Percentiles rank a stretch among this genome's conserved stretches.
Conservation (phyloP, 2,888 invertebrate genomes). For the Parochlus steinenii region DNA sequence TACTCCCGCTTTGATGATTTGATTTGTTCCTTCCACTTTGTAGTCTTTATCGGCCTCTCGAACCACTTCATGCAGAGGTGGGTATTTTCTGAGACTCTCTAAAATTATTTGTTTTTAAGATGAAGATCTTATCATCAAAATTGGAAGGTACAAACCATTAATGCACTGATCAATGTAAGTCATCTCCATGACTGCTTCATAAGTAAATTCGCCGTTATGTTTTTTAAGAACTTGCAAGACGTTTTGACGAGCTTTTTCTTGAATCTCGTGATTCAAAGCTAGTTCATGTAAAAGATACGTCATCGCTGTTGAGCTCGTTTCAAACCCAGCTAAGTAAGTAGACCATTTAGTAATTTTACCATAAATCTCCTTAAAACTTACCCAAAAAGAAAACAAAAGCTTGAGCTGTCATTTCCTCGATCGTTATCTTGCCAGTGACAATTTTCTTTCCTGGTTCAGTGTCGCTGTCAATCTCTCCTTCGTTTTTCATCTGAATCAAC, state of each 20-base stretch:
- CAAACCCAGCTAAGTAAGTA: too few relatives aligned
- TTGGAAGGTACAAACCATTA: conserved; percentile 31
- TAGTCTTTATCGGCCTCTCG: conserved; percentile 24
- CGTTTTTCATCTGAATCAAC: conserved; percentile 22
- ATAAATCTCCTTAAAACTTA: neutral
- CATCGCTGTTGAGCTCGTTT: too few relatives aligned
- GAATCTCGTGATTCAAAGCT: too few relatives aligned
- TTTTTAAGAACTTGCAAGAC: conserved; percentile 28
- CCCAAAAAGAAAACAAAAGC: conserved; percentile 5
- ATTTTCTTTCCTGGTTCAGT: conserved; percentile 16
- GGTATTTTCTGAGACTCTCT: conserved; percentile 32
- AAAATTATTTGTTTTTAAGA: too few relatives aligned
- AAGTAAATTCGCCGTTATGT: conserved; percentile 32
- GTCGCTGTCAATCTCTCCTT: neutral
- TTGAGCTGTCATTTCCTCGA: conserved; percentile 7
- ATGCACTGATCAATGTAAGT: conserved; percentile 37
- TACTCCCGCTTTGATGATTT: conserved; percentile 23
- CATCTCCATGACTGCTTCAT: conserved; percentile 38
- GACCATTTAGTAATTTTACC: too few relatives aligned
- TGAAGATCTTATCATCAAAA: too few relatives aligned
- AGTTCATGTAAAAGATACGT: too few relatives aligned
- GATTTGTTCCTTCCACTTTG: too few relatives aligned
- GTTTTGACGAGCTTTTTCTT: too few relatives aligned
- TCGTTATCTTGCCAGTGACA: too few relatives aligned
- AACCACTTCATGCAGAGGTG: conserved; percentile 25